Conservation (phyloP, 2,888 invertebrate genomes). For the Drosophila mercatorum region DNA sequence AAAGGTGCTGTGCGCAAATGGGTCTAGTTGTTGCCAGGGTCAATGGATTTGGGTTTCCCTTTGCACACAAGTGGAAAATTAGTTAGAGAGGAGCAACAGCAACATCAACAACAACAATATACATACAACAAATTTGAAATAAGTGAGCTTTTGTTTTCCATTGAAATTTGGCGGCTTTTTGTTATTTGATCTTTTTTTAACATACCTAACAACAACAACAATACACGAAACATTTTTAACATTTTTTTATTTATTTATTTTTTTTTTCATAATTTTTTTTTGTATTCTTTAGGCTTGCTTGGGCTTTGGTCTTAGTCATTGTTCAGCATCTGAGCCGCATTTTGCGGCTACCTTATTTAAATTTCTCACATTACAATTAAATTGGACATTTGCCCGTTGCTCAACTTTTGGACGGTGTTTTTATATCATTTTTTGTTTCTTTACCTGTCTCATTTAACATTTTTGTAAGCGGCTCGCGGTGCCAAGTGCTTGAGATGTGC, state of each 20-base stretch:
- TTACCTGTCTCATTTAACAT: conserved; percentile 53
- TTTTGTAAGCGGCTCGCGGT: conserved; percentile 25
- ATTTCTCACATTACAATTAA: conserved; percentile 80
- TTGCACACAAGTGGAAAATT: conserved; percentile 74
- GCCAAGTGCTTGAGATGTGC: conserved; percentile 30
- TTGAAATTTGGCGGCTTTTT: conserved; percentile 79
- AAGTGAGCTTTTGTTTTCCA: conserved; percentile 80
- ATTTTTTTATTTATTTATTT: conserved; percentile 57
- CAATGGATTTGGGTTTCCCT: conserved; percentile 31
- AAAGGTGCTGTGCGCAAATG: conserved; percentile 26
- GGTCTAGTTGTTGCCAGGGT: conserved; percentile 27
- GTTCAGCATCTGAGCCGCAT: conserved; percentile 46
- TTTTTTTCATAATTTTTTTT: conserved; percentile 62
- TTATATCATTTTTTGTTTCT: not conserved
- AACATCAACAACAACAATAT: conserved; percentile 36
- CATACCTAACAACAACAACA: conserved; percentile 51
- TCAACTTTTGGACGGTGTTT: conserved; percentile 37
- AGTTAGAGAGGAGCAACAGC: conserved; percentile 46
- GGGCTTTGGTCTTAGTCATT: conserved; percentile 64
- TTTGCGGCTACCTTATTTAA: conserved; percentile 76
- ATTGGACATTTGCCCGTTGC: conserved; percentile 44
- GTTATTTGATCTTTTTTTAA: conserved; percentile 77
- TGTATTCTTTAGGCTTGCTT: conserved; percentile 52
- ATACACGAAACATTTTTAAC: conserved; percentile 52
- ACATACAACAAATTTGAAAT: conserved; percentile 55